Evolutionary conservation across 2,888 invertebrate species (phyloP), one percentile per base, ranked within the genome.

Genomic region (Gymnoscelis rufifasciata): DNA sequence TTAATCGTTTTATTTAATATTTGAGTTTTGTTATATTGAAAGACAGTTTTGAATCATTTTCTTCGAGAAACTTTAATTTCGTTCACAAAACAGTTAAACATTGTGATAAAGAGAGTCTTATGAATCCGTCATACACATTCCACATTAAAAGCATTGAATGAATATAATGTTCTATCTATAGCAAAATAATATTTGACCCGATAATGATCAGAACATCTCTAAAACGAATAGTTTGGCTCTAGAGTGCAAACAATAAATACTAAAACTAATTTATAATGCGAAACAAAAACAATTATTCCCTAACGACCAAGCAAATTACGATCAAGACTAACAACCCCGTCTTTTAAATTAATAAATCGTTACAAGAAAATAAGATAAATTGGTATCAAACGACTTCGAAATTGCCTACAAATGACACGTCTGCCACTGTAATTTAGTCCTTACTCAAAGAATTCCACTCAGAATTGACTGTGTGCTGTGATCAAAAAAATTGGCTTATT

Each of bases 401-500:
- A 86, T 83, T 81, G 76, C 72, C 64, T 60, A 65, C 66, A 86
- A 87, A 88, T 87, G 59, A 87, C 74, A 87, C 74, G 71, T 66
- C 72, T 67, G 52, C 53, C 53, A 58, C 55, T 81, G 63, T 82
- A 83, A 84, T 84, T 83, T 84, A 60, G 67, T 75, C 65, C 68
- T 73, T 71, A 71, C 67, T 66, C 65, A 71, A 57, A 64, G 64
- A 72, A 73, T 66, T 71, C 68, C 62, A 64, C 68, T 77, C 68
- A 53, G 70, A 78, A 70, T 68, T 62, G 60, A 62, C 61, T 60
- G 65, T 59, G 64, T 62, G 54, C 61, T 62, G 63, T 72, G 59
- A 86, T 83, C 35, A 48, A 79, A 86, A 86, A 84, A 88, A 87
- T 87, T 84, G 84, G 79, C 83, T 81, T 81, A 88, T 87, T 87